Conservation (phyloP, 2,797 vertebrate species). For the Alcedo quadribrachys region DNA sequence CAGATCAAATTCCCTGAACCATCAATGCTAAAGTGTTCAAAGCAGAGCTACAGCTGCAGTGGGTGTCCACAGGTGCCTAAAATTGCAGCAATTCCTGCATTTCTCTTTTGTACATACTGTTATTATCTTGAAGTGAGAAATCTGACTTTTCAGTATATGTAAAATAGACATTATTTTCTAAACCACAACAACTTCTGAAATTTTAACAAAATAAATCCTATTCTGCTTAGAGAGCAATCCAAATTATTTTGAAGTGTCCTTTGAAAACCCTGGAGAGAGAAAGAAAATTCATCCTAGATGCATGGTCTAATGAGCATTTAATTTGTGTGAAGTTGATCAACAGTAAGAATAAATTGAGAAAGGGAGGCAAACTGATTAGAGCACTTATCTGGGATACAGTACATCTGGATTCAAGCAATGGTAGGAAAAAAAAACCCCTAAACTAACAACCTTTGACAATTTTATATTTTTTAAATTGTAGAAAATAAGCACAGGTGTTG, state of each 20-base stretch:
- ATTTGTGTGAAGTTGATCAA: conserved; percentile 48
- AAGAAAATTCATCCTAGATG: neutral
- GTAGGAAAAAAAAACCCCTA: neutral
- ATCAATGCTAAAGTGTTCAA: neutral
- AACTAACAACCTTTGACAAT: fast-evolving
- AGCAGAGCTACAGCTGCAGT: neutral
- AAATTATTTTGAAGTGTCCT: conserved; percentile 48
- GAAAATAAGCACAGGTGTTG: neutral
- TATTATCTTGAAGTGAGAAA: neutral
- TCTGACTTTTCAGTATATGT: neutral
- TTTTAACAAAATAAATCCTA: neutral
- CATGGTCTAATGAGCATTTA: conserved; percentile 21
- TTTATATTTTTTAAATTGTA: neutral
- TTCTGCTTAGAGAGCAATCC: neutral
- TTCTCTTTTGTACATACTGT: neutral
- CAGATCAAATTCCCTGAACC: neutral
- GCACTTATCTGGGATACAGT: neutral
- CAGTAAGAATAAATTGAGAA: conserved; percentile 15
- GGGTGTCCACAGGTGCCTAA: neutral
- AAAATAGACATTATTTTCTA: neutral
- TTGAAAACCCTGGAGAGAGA: neutral
- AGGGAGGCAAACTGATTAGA: conserved; percentile 5
- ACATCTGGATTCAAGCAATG: neutral
- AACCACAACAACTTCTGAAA: neutral
- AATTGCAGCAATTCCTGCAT: neutral